Evolutionary conservation across 1,140 invertebrate genomes (phyloP).

Genomic region (Amphibalanus amphitrite): DNA sequence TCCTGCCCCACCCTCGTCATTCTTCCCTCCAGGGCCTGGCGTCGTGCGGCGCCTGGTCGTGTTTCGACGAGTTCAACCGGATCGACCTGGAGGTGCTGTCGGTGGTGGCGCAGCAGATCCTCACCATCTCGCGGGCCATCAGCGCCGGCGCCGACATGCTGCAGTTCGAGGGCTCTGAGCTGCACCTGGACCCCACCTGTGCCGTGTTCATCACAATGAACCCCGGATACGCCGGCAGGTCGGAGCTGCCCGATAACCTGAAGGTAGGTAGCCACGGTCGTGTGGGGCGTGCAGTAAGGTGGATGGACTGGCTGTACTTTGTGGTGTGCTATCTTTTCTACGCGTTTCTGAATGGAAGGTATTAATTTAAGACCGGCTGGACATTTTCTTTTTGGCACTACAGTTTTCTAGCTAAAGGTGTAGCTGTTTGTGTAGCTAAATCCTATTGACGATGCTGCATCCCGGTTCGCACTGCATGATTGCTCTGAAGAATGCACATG

Average conservation of each 20-base stretch:
- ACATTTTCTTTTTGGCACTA: no score
- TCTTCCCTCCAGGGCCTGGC: slow-evolving; percentile 50
- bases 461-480: no score
- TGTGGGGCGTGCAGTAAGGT: slow-evolving; percentile 50
- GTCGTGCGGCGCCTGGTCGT: slow-evolving; percentile 89
- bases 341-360: no score
- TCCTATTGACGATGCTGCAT: no score
- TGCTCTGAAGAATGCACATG: no score
- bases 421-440: no score
- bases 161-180: slow-evolving; percentile 74
- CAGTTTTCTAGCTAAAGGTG: no score
- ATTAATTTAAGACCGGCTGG: no score
- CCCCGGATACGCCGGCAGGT: slow-evolving; percentile 77
- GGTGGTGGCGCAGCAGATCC: slow-evolving; percentile 72
- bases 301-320: no score
- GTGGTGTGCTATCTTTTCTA: no score
- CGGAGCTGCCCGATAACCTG: slow-evolving; percentile 84
- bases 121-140: slow-evolving; percentile 57
- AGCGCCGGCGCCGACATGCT: slow-evolving; percentile 51
- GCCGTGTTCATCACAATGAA: slow-evolving; percentile 95
- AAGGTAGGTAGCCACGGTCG: slow-evolving; percentile 40
- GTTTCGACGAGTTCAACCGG: no score
- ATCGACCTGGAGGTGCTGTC: no score
- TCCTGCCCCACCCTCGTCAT: slow-evolving; percentile 6
- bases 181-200: slow-evolving; percentile 67